Evolutionary conservation across 2,888 invertebrate genomes (phyloP).

Genomic region (Dione vanillae): DNA sequence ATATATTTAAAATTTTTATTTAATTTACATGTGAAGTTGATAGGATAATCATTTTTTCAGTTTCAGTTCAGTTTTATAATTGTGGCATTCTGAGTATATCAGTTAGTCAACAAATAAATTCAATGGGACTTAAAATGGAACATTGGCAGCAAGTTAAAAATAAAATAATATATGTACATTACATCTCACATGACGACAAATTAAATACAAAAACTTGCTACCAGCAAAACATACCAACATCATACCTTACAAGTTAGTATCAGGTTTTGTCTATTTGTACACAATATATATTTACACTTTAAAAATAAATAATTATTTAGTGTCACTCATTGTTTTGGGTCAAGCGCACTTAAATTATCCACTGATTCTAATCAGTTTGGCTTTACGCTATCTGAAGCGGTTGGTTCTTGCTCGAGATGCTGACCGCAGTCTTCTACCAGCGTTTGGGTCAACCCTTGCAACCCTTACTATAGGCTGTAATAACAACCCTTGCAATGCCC

Average conservation of each 20-base stretch:
- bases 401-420: slow-evolving; percentile 57
- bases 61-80: too few species aligned
- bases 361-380: slow-evolving; percentile 42
- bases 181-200: not conserved
- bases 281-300: slow-evolving; percentile 20
- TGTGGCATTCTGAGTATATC: not conserved
- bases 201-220: not conserved
- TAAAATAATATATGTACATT: too few species aligned
- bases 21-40: not conserved
- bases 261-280: not conserved
- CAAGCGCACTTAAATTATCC: slow-evolving; percentile 32
- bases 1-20: not conserved
- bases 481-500: slow-evolving; percentile 67
- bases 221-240: not conserved
- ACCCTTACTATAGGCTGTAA: slow-evolving; percentile 88
- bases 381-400: slow-evolving; percentile 61
- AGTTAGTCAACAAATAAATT: slow-evolving; percentile 1
- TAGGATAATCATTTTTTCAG: not conserved
- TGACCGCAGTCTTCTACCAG: slow-evolving; percentile 67
- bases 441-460: slow-evolving; percentile 83
- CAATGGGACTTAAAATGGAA: not conserved
- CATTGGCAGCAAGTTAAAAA: not conserved
- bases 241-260: not conserved
- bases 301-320: slow-evolving; percentile 1
- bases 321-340: slow-evolving; percentile 11